Percentiles rank a stretch among this genome's conserved stretches.
These are phyloP conservation scores for Frankliniella intonsa DNA, from an alignment of 2,888 invertebrate species.

Conservation along the genomic window DNA sequence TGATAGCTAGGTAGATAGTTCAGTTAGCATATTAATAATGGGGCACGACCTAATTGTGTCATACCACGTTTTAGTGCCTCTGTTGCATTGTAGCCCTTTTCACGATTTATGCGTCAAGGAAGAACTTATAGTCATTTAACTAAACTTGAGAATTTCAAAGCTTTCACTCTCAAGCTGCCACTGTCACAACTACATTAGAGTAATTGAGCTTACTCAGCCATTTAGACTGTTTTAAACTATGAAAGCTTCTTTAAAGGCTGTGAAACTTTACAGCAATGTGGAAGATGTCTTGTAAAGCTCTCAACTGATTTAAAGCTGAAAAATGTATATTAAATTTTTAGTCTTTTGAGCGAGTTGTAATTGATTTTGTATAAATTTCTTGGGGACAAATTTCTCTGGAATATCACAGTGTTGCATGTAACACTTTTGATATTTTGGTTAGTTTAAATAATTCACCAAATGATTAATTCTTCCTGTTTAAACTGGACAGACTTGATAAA, in stretches of 20 bases:
- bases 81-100: slow-evolving; percentile 8
- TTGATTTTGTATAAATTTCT: background rate
- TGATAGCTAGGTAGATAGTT: background rate
- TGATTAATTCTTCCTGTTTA: too few relatives aligned
- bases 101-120: background rate
- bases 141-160: background rate
- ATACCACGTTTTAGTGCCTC: background rate
- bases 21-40: background rate
- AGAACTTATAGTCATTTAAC: background rate
- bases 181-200: slow-evolving; percentile 15
- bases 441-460: too few relatives aligned
- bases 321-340: background rate
- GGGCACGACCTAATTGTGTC: background rate
- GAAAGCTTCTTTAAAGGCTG: slow-evolving; percentile 18
- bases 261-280: slow-evolving; percentile 16
- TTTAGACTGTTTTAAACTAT: slow-evolving; percentile 19
- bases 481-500: too few relatives aligned
- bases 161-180: background rate
- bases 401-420: too few relatives aligned
- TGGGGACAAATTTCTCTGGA: too few relatives aligned
- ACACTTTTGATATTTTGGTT: too few relatives aligned
- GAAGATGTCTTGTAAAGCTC: background rate
- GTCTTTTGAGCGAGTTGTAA: background rate
- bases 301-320: too few relatives aligned
- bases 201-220: slow-evolving; percentile 24